phyloP scores from a whole-genome alignment of 2,113 vertebrate genomes.

The Protomyctophum bolini region DNA sequence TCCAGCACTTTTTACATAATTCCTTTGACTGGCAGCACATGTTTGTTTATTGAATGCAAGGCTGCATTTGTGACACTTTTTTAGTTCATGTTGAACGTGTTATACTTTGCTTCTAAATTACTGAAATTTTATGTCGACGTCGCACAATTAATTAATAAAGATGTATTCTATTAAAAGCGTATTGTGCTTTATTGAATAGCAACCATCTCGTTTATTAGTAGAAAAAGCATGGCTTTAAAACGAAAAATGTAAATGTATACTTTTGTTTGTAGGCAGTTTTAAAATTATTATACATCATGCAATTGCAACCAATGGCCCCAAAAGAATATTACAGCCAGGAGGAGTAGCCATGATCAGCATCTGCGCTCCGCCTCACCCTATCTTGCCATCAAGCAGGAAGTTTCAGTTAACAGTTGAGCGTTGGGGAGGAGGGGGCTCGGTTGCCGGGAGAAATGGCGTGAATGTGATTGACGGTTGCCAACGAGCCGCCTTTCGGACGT shows the following conservation, averaged over 20 bases:
- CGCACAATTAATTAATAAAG: slow-evolving; percentile 60
- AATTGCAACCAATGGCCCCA: not conserved
- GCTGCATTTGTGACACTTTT: slow-evolving; percentile 70
- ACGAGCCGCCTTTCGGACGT: not conserved
- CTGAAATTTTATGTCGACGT: slow-evolving; percentile 35
- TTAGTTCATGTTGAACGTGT: slow-evolving; percentile 79
- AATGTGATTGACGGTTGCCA: slow-evolving; percentile 21
- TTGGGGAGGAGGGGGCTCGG: slow-evolving; percentile 27
- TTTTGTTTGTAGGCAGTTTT: too few relatives aligned
- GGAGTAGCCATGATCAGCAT: slow-evolving; percentile 26
- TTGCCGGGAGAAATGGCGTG: slow-evolving; percentile 44
- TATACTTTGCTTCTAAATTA: slow-evolving; percentile 67
- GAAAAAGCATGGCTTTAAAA: not conserved
- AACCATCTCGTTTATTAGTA: not conserved
- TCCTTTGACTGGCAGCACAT: slow-evolving; percentile 55
- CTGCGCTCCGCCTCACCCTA: slow-evolving; percentile 31
- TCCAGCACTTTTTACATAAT: slow-evolving; percentile 55
- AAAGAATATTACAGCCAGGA: slow-evolving; percentile 6
- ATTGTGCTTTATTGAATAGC: not conserved
- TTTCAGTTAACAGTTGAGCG: slow-evolving; percentile 30
- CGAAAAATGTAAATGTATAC: too few relatives aligned
- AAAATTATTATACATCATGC: not conserved
- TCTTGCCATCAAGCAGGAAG: slow-evolving; percentile 63
- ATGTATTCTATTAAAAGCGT: slow-evolving; percentile 28
- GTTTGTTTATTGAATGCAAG: slow-evolving; percentile 60